These are phyloP conservation scores for Heptranchias perlo DNA, from an alignment of 2,113 vertebrate genomes.

Conservation along the genomic window DNA sequence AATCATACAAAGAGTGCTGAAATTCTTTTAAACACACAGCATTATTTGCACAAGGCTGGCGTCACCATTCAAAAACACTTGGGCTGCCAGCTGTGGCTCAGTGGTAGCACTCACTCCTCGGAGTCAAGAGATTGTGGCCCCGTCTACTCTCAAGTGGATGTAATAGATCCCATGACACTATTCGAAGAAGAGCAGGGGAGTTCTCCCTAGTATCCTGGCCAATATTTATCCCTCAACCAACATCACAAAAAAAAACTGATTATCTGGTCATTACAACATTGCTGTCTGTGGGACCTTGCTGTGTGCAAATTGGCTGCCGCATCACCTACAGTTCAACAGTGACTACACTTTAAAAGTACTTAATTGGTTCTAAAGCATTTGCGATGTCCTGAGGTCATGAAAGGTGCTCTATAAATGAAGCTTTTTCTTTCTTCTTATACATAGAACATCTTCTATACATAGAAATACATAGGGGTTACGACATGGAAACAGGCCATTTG, in stretches of 20 bases:
- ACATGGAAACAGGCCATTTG: neutral
- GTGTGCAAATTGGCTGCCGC: neutral
- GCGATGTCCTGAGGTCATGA: neutral
- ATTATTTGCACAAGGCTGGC: neutral
- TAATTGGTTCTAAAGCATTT: neutral
- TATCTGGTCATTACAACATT: neutral
- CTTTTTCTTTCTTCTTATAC: neutral
- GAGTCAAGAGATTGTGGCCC: neutral
- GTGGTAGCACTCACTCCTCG: neutral
- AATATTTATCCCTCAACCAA: neutral
- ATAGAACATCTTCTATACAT: neutral
- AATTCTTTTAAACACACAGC: neutral
- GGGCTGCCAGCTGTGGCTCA: neutral
- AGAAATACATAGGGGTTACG: neutral
- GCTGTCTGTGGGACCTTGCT: neutral
- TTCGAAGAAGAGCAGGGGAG: neutral
- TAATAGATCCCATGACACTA: neutral
- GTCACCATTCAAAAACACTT: neutral
- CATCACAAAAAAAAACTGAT: neutral
- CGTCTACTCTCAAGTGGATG: neutral
- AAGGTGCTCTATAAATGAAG: neutral
- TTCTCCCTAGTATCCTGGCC: neutral
- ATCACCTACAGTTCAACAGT: neutral
- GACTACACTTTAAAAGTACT: too few species aligned
- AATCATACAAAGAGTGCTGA: neutral